Conservation (phyloP, 2,797 vertebrate species). For the Psittacula derbiana region DNA sequence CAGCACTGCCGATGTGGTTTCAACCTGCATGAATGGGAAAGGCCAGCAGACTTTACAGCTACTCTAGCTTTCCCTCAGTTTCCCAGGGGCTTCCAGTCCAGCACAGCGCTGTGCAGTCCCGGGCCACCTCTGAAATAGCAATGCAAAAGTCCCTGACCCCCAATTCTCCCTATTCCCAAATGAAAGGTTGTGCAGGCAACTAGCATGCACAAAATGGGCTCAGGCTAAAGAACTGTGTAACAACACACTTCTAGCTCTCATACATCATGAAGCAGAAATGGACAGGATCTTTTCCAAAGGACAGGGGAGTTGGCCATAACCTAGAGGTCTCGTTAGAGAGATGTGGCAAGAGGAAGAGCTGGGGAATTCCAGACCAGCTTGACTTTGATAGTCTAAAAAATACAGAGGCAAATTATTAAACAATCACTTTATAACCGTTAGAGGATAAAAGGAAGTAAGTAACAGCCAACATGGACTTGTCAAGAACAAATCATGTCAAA, state of each 20-base stretch:
- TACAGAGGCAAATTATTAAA: background rate
- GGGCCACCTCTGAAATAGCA: background rate
- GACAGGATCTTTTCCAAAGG: background rate
- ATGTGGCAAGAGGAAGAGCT: background rate
- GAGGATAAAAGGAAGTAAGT: background rate
- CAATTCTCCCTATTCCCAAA: fast-evolving
- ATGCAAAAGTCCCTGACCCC: background rate
- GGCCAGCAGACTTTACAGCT: background rate
- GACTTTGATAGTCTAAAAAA: background rate
- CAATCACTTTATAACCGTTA: background rate
- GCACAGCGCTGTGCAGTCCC: background rate
- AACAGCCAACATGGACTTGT: slow-evolving; percentile 6
- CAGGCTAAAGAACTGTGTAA: background rate
- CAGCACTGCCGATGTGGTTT: background rate
- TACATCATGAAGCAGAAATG: fast-evolving
- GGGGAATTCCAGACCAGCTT: background rate
- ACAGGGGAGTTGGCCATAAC: background rate
- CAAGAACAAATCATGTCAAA: slow-evolving; percentile 29
- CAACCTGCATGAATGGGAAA: background rate
- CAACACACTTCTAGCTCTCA: background rate
- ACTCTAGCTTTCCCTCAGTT: background rate
- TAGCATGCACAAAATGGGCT: fast-evolving
- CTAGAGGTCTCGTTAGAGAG: background rate
- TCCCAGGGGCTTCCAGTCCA: background rate
- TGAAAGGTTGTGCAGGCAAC: fast-evolving